Base-by-base conservation (phyloP, 2,113 vertebrate genomes). In the Apistogramma diplotaenia region DNA sequence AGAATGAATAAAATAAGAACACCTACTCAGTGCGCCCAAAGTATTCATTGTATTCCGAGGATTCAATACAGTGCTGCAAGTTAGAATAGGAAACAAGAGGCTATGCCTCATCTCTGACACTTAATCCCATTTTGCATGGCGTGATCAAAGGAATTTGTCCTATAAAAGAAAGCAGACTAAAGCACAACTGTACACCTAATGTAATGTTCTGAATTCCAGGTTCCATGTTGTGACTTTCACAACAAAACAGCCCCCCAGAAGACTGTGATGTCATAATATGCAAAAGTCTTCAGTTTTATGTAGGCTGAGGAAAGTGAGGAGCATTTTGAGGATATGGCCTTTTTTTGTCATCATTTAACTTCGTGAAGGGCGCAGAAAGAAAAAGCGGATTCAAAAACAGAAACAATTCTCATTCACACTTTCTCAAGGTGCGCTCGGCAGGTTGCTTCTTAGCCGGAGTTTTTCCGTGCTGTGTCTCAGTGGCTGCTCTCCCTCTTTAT, bases 31-130 rank as follows among this genome's bases (percentile, higher is more conserved):
- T 35, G 9, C 61, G 57, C 60, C 78, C 58, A 74, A 74, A 76
- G 59, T 37, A 51, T 56, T 81, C 58, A 67, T 53, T 90, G 79
- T 85, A 7, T 74, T 67, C 31, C 9, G 35, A 72, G 29, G 79
- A 84, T 79, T 84, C 70, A 86, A 71, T 56, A 31, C 70, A 56
- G n/a, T 33, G 59, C 67, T 87, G 59, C 33, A 4, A 84, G 82
- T 70, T 49, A 72, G 78, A 82, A 78, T 53, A 61, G 76, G 31
- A 86, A 86, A 87, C 81, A 85, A 75, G 62, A 80, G 25, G 49
- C 54, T n/a, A 29, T 37, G 53, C 54, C 56, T 89, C 46, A 65
- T 87, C 59, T 84, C 35, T 78, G 73, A 88, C 78, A 90, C 70
- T 21, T 58, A 81, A 86, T 78, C 78, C 67, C 62, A 33, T 61